Evolutionary conservation across 2,113 vertebrate species (phyloP).

Genomic region (Callithrix jacchus): DNA sequence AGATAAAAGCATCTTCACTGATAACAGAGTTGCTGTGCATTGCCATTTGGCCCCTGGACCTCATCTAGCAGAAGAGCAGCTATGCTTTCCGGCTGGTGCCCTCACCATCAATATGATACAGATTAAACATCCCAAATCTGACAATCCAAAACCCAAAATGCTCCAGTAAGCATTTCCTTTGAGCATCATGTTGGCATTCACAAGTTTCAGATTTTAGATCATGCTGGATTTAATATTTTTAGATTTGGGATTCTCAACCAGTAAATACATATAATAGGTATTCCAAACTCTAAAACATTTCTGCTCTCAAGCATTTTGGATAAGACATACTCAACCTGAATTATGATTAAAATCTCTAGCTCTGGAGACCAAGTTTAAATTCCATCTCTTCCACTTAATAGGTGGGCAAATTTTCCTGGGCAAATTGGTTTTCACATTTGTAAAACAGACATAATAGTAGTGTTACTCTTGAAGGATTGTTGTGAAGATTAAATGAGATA

Average conservation of each 20-base stretch:
- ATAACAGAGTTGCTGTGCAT: background rate
- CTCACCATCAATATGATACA: background rate
- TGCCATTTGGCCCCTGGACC: background rate
- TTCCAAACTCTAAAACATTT: background rate
- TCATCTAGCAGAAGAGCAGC: background rate
- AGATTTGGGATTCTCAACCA: background rate
- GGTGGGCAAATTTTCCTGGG: background rate
- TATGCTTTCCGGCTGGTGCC: background rate
- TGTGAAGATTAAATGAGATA: background rate
- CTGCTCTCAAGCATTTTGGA: background rate
- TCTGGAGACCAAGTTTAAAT: background rate
- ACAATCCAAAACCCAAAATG: background rate
- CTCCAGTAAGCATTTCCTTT: background rate
- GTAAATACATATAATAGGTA: background rate
- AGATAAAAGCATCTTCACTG: background rate
- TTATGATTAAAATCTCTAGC: background rate
- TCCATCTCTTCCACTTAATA: background rate
- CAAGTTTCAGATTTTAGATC: background rate
- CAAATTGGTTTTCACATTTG: background rate
- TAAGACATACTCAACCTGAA: background rate
- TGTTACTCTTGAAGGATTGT: background rate
- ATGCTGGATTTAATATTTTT: background rate
- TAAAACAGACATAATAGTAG: background rate
- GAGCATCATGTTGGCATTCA: background rate
- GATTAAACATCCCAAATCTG: background rate